phyloP scores from a whole-genome alignment of 2,113 vertebrate genomes.

The Ovibos moschatus region DNA sequence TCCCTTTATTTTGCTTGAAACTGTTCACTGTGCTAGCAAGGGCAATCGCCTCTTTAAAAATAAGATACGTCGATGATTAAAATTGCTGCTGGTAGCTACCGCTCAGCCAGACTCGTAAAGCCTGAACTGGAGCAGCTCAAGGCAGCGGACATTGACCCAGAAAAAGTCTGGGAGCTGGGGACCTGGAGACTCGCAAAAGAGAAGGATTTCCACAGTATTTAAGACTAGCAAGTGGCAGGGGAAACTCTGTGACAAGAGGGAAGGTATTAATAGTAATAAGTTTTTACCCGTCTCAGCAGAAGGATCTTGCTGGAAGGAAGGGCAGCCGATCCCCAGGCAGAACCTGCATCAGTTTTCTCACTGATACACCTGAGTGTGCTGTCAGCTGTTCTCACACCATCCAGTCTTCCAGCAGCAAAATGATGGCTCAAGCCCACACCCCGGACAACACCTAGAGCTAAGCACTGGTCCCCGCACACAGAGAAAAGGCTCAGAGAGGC shows the following conservation, averaged over 20 bases:
- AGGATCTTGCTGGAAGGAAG: background rate
- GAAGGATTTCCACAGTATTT: background rate
- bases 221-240: background rate
- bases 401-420: background rate
- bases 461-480: accelerated
- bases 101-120: background rate
- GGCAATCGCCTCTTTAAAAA: background rate
- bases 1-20: constrained; percentile 10
- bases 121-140: background rate
- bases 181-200: background rate
- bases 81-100: background rate
- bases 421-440: too few relatives aligned
- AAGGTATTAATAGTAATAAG: background rate
- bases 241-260: background rate
- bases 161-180: background rate
- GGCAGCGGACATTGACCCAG: background rate
- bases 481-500: background rate
- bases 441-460: too few relatives aligned
- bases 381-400: background rate
- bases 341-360: background rate
- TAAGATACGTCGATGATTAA: background rate
- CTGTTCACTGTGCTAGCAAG: background rate
- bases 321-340: background rate
- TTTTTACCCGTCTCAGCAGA: background rate
- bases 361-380: background rate